phyloP scores from a whole-genome alignment of 1,140 invertebrate species.

The Monomorium pharaonis region DNA sequence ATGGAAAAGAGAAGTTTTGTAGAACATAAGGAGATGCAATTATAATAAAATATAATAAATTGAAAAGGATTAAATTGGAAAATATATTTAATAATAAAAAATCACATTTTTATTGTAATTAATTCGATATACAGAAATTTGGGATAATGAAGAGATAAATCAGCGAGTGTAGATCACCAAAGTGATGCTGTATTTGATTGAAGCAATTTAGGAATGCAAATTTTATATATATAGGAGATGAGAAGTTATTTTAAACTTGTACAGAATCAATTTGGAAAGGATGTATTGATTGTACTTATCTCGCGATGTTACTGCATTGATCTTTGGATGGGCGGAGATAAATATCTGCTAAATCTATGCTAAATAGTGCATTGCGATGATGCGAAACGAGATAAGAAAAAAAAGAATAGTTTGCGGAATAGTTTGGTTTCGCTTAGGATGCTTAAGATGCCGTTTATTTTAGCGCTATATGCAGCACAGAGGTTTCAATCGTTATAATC shows the following conservation, averaged over 20 bases:
- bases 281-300: constrained; percentile 39
- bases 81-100: constrained; percentile 17
- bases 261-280: neutral
- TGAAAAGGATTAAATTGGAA: neutral
- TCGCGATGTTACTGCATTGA: constrained; percentile 14
- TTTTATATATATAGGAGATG: neutral
- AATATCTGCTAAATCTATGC: no score
- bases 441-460: constrained; percentile 55
- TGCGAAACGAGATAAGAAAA: neutral
- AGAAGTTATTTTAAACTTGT: constrained; percentile 27
- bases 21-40: neutral
- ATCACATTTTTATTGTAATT: neutral
- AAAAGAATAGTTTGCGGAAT: neutral
- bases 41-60: constrained; percentile 3
- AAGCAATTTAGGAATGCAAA: constrained; percentile 37
- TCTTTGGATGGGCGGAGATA: neutral
- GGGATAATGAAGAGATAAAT: neutral
- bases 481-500: constrained; percentile 80
- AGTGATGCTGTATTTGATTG: neutral
- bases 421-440: constrained; percentile 25
- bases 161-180: neutral
- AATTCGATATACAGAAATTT: neutral
- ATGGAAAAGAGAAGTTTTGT: neutral
- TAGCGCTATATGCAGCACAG: constrained; percentile 50
- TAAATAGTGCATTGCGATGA: neutral